These are phyloP conservation scores for Copidosoma aretas DNA, from an alignment of 2,888 invertebrate genomes.

Conservation along the genomic window DNA sequence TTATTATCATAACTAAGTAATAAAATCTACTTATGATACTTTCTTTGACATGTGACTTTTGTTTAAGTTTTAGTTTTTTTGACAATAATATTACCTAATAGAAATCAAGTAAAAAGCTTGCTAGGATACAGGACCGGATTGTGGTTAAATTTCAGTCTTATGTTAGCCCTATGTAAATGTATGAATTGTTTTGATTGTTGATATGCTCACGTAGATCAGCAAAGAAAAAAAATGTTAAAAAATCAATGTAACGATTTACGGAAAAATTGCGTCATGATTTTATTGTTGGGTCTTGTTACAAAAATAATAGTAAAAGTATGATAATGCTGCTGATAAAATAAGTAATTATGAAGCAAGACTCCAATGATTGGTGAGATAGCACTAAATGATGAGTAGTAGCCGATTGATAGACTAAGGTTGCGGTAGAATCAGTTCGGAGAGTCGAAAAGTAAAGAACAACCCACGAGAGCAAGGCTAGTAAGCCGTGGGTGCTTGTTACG, in stretches of 20 bases:
- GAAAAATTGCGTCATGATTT: not conserved
- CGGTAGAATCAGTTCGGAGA: conserved; percentile 26
- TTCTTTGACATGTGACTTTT: conserved; percentile 41
- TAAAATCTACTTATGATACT: conserved; percentile 38
- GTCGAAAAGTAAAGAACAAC: conserved; percentile 46
- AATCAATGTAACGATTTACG: conserved; percentile 9
- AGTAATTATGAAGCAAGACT: conserved; percentile 27
- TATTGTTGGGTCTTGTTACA: not conserved
- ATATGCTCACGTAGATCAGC: not conserved
- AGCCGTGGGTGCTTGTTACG: conserved; percentile 60
- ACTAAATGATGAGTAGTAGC: conserved; percentile 9
- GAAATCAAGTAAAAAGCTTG: conserved; percentile 34
- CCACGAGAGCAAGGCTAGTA: conserved; percentile 58
- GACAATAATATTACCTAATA: conserved; percentile 19
- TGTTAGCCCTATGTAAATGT: not conserved
- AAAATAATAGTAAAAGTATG: not conserved
- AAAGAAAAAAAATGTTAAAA: conserved; percentile 7
- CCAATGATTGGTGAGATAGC: conserved; percentile 29
- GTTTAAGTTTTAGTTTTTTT: conserved; percentile 24
- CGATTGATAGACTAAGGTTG: conserved; percentile 25
- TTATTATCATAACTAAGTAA: conserved; percentile 8
- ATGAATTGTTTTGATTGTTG: not conserved
- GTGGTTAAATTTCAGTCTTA: not conserved
- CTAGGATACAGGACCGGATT: conserved; percentile 24
- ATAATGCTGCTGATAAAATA: not conserved